phyloP scores from a whole-genome alignment of 2,888 invertebrate species.

The Acleris sparsana region DNA sequence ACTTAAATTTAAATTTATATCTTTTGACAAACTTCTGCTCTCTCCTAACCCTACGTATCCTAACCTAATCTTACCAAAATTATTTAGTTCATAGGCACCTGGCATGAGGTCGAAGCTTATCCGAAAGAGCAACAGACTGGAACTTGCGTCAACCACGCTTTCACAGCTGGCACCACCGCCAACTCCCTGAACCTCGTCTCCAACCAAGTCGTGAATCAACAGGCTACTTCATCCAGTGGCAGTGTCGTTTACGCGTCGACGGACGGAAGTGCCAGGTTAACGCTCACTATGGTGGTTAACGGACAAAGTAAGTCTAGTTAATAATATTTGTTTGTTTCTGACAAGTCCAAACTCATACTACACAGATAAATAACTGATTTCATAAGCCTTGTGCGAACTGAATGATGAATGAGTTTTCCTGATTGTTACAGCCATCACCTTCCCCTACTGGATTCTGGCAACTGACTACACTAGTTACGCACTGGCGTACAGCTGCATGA shows the following conservation, averaged over 20 bases:
- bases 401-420: no score
- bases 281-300: conserved; percentile 34
- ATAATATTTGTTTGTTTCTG: neutral
- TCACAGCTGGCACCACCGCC: neutral
- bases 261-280: conserved; percentile 10
- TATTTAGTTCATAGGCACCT: conserved; percentile 78
- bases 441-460: no score
- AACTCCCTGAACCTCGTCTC: conserved; percentile 41
- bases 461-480: no score
- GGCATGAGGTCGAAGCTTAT: conserved; percentile 75
- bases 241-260: conserved; percentile 3
- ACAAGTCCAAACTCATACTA: neutral
- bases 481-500: no score
- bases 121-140: conserved; percentile 78
- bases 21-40: no score
- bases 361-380: no score
- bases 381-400: no score
- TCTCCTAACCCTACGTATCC: no score
- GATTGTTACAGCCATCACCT: no score
- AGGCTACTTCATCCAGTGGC: conserved; percentile 1
- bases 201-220: conserved; percentile 47
- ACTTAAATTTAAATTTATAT: no score
- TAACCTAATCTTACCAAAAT: conserved; percentile 10
- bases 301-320: conserved; percentile 9
- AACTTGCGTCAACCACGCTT: conserved; percentile 42